Evolutionary conservation across 2,113 vertebrate species (phyloP), one percentile per base, ranked within the genome.

Genomic region (Labeo rohita): DNA sequence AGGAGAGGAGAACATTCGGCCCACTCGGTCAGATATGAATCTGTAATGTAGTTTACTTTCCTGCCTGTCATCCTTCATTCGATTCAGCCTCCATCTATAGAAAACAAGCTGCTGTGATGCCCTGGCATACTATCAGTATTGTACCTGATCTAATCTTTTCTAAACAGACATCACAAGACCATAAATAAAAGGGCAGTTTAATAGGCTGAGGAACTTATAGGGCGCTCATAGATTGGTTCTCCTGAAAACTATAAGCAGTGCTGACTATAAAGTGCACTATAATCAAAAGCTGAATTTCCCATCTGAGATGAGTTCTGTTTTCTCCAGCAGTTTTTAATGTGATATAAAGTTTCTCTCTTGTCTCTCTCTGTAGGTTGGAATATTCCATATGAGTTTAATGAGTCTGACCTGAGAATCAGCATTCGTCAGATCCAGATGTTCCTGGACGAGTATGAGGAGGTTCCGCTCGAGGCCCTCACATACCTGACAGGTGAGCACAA

Each of bases 301-400:
- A 16, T 56, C 54, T 6, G 54, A 56, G 54, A 18, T 56, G 54
- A 56, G 16, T 56, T 56, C 16, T 16, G 52, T 54, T 36, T 43
- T 72, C 39, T 72, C 39, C 10, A 12, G 70, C 2, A 16, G 39
- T 0, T n/a, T 72, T 74, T 6, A 73, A 47, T 45, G 43, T n/a
- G 70, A 12, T 13, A 34, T 49, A 23, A 52, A 52, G 0, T n/a
- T 59, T 23, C 8, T 73, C 45, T 56, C 5, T 68, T 12, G 7
- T 86, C 45, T 66, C 36, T 87, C 39, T 89, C 52, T 83, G 86
- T 89, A 99, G 98, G 98, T 54, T 99, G 98, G 98, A 99, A 98
- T 90, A 98, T 99, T 90, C 97, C 97, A 0, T 99, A 99, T 0
- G 97, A 98, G 89, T 99, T 98, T 90, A 98, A 97, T 0, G 97